Conservation (phyloP, 2,888 invertebrate genomes). For the Cabera pusaria region DNA sequence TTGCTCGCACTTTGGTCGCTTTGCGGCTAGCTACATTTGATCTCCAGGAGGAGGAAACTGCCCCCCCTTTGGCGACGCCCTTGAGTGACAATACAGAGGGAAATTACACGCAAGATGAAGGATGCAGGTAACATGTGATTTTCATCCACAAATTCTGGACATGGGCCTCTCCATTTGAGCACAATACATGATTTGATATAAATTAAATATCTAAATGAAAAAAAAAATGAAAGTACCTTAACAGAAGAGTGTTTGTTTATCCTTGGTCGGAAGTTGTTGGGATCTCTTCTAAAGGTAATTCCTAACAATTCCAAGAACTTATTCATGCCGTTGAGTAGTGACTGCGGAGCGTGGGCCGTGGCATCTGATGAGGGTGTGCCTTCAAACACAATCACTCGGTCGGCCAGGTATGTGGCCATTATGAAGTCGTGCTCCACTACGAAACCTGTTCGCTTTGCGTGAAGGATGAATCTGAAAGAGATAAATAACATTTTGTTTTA, state of each 20-base stretch:
- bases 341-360: slow-evolving; percentile 95
- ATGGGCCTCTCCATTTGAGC: too few relatives aligned
- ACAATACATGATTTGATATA: too few relatives aligned
- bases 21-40: too few relatives aligned
- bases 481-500: neutral
- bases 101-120: too few relatives aligned
- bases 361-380: slow-evolving; percentile 96
- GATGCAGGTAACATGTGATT: too few relatives aligned
- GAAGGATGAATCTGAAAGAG: slow-evolving; percentile 93
- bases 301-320: slow-evolving; percentile 96
- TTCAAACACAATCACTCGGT: slow-evolving; percentile 99
- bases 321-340: slow-evolving; percentile 98
- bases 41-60: too few relatives aligned
- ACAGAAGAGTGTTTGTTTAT: slow-evolving; percentile 99
- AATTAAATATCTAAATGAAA: too few relatives aligned
- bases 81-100: too few relatives aligned
- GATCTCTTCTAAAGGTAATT: slow-evolving; percentile 99
- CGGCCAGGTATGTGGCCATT: slow-evolving; percentile 99
- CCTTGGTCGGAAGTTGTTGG: slow-evolving; percentile 98
- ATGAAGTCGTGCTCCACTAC: slow-evolving; percentile 99
- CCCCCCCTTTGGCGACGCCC: too few relatives aligned
- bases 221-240: slow-evolving; percentile 84
- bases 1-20: too few relatives aligned
- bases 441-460: slow-evolving; percentile 99
- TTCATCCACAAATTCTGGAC: too few relatives aligned